Conservation (phyloP, 2,113 vertebrate genomes). For the Ovibos moschatus region DNA sequence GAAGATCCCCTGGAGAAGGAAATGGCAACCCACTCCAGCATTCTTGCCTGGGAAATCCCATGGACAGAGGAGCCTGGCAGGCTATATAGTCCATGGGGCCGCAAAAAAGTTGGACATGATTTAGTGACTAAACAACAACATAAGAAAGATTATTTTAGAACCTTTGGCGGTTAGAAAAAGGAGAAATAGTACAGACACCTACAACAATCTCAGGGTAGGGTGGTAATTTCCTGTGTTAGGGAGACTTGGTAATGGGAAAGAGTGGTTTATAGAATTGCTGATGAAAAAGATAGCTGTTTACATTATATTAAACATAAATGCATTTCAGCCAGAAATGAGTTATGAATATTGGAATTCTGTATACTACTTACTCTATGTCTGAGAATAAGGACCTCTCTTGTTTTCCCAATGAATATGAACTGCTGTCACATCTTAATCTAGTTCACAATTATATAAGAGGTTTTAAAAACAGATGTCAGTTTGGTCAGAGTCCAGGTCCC, state of each 20-base stretch:
- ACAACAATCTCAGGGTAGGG: neutral
- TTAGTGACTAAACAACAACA: neutral
- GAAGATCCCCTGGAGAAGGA: neutral
- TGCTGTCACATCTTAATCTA: neutral
- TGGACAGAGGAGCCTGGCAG: neutral
- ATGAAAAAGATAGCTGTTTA: neutral
- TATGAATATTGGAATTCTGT: neutral
- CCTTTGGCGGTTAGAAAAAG: neutral
- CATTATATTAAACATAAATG: neutral
- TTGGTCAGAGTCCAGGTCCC: neutral
- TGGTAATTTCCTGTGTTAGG: neutral
- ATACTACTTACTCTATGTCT: neutral
- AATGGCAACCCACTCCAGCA: neutral
- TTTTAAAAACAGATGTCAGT: constrained; percentile 12
- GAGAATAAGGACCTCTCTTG: neutral
- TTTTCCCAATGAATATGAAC: neutral
- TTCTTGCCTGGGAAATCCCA: neutral
- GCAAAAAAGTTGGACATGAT: neutral
- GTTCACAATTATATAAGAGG: neutral
- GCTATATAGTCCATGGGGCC: neutral
- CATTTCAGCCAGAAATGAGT: neutral
- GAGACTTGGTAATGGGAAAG: neutral
- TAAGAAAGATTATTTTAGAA: neutral
- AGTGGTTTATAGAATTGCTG: neutral
- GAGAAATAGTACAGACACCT: neutral